Base-by-base conservation (phyloP, 2,113 vertebrate species). In the Mastomys natalensis region DNA sequence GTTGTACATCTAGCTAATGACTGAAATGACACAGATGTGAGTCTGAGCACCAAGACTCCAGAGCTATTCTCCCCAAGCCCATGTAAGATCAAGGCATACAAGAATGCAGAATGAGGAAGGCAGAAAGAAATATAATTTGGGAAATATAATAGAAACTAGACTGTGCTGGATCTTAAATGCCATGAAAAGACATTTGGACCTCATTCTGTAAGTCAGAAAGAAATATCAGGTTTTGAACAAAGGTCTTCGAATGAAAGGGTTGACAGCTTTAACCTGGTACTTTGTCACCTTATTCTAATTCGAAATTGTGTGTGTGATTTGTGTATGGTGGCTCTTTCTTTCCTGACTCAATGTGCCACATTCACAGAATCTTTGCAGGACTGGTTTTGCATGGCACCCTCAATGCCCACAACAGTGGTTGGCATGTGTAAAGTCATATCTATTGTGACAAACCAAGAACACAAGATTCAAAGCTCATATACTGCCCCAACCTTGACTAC, bases 61-160 rank as follows among this genome's bases (percentile, higher is more conserved):
- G 12, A 80, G 17, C 1, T 84, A 0, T 80, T 34, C 9, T 74
- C 60, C 80, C n/a, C 9, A 43, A 62, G 3, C 17, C n/a, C 6
- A 31, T 43, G 17, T 0, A 68, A 64, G 7, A 73, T 8, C 1
- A 8, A 84, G 87, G 45, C 16, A 12, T 22, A 45, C 7, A 3
- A 51, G 5, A 66, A 8, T 19, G 16, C 29, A 2, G 51, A 89
- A 64, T 1, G 37, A 96, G 26, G 0, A 43, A 82, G 89, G 9
- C 37, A 93, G 15, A 24, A 87, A 87, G 58, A 37, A 51, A 84
- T 80, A 43, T 24, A 31, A 91, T 34, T 93, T 51, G 43, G 62
- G 87, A 72, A 74, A 43, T 26, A 3, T 0, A 73, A 55, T 37
- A 51, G 40, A 13, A 66, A 45, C 19, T 89, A 45, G 78, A 60